Evolutionary conservation across 2,113 vertebrate genomes (phyloP), one percentile per base, ranked within the genome.

Genomic region (Silurus asotus): DNA sequence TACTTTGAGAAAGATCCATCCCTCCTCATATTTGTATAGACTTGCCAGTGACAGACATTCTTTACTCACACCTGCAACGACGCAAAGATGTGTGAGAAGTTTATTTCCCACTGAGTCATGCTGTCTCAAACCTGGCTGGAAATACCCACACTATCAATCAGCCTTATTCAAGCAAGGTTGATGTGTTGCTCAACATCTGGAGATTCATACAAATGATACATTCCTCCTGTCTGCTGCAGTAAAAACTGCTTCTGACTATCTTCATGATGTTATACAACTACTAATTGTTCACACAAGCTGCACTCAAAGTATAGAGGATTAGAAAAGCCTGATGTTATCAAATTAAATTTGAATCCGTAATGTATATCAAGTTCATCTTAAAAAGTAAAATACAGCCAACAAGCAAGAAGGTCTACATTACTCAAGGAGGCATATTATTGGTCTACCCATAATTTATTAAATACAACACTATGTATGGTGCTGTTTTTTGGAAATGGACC

Each of bases 51-150:
- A 80, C 59, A 15, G 19, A 17, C 84, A 81, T 86, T 83, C 70
- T 88, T 88, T 37, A 53, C 55, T 84, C 81, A 89, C 88, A 88
- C 87, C 81, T 89, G 84, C 79, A 84, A 76, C 78, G 25, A 81
- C 69, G 25, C 65, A 74, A 49, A 23, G 61, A 51, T 83, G 61
- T 86, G 25, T 82, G 64, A 37, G 37, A 37, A 37, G 25, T 37
- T 81, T 80, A 56, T 81, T 83, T 74, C 84, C 86, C 75, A 81
- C n/a, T 86, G 88, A 89, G 67, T 89, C 88, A 88, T 23, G 37
- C 37, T 49, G 61, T 86, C 84, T 88, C 67, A 72, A 48, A 25
- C 67, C 23, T 53, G 48, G 28, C 48, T 87, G 86, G 86, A 88
- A 88, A 86, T 88, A 86, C 84, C 86, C 88, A 49, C 17, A 2